A percentile compares a stretch with the other conserved stretches of the same genome.
Conservation (phyloP, 2,888 invertebrate genomes). For the Aleiodes alternator region DNA sequence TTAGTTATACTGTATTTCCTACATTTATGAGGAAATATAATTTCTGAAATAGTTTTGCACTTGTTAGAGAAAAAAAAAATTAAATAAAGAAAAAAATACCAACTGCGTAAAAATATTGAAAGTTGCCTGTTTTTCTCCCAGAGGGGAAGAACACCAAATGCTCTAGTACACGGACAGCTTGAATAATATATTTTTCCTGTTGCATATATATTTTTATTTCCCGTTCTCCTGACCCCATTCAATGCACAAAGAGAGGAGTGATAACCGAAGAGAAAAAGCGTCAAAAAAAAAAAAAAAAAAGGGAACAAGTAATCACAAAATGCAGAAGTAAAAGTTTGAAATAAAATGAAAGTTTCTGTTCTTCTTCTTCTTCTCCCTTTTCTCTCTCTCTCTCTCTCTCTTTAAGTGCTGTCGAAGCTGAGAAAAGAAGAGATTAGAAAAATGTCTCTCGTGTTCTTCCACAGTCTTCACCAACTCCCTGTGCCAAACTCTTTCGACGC, state of each 20-base stretch:
- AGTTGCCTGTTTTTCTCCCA: conserved; percentile 44
- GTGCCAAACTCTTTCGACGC: conserved; percentile 45
- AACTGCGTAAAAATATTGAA: conserved; percentile 52
- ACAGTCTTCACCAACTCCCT: too few species aligned
- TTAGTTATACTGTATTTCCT: background rate
- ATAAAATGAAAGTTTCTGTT: conserved; percentile 33
- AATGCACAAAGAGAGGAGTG: conserved; percentile 33
- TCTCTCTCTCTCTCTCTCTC: too few species aligned
- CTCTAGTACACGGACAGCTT: conserved; percentile 50
- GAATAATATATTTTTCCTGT: conserved; percentile 65
- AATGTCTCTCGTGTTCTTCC: conserved; percentile 53
- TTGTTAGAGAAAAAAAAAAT: conserved; percentile 15
- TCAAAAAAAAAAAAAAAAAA: background rate
- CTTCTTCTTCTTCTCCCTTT: background rate
- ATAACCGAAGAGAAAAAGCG: background rate
- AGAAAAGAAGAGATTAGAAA: conserved; percentile 64
- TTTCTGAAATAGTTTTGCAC: conserved; percentile 1
- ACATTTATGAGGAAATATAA: conserved; percentile 9
- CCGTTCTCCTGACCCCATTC: conserved; percentile 24
- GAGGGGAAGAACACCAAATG: conserved; percentile 36
- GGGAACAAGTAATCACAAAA: conserved; percentile 5
- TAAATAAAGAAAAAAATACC: conserved; percentile 33
- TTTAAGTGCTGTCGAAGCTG: conserved; percentile 20
- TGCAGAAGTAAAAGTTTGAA: conserved; percentile 22
- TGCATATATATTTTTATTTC: conserved; percentile 20